phyloP scores from a whole-genome alignment of 2,113 vertebrate species.

The Oceanodroma tethys region DNA sequence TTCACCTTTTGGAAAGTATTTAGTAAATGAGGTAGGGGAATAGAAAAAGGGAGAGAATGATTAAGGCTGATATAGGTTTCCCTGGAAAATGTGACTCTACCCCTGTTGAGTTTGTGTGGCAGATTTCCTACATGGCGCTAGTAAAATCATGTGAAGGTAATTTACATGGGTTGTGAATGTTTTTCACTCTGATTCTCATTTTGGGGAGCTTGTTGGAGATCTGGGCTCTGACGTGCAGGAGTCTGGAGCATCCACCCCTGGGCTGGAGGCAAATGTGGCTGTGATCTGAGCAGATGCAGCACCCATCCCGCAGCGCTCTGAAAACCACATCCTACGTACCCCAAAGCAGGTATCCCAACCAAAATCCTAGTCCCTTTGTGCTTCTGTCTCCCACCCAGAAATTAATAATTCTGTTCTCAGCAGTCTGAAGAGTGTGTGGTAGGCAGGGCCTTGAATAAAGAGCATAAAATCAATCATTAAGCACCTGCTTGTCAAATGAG shows the following conservation, averaged over 20 bases:
- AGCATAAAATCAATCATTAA: background rate
- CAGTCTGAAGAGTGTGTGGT: background rate
- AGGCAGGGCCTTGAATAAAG: background rate
- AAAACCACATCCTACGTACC: background rate
- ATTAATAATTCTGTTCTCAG: background rate
- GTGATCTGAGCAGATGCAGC: background rate
- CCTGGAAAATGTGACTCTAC: constrained; percentile 1
- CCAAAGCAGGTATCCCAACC: background rate
- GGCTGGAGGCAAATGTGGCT: background rate
- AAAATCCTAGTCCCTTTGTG: background rate
- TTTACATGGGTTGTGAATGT: background rate
- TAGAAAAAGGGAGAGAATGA: background rate
- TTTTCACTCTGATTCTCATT: background rate
- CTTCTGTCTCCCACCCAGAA: background rate
- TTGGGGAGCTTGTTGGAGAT: background rate
- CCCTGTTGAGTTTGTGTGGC: background rate
- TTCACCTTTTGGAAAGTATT: background rate
- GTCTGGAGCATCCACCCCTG: background rate
- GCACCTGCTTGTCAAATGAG: background rate
- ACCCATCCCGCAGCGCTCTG: background rate
- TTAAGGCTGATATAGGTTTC: background rate
- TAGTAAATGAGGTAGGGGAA: background rate
- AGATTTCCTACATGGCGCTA: background rate
- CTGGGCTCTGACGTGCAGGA: background rate
- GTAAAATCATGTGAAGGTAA: background rate